Evolutionary conservation across 2,797 vertebrate species (phyloP), one percentile per base, ranked within the genome.

Genomic region (Gymnothorax javanicus): DNA sequence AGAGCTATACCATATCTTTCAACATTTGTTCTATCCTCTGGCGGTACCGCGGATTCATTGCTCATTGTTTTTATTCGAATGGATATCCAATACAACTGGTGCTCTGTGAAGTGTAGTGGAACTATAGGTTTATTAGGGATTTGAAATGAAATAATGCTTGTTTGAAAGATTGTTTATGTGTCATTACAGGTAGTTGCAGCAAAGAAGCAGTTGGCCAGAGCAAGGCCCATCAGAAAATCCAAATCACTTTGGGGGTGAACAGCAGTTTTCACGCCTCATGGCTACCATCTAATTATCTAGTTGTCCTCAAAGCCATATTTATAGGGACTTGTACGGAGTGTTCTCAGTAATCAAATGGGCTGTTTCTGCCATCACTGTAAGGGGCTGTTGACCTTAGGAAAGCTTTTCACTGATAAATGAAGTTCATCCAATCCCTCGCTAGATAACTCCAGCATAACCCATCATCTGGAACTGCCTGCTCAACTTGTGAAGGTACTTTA

Each of bases 361-460:
- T 81, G 77, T 56, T 81, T 54, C 52, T 52, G 23, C 77, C 50
- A 81, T 54, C 77, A 50, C 4, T 20, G 73, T 20, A 50, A 77
- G 57, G 56, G 54, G 56, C 54, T 58, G 54, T 59, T 84, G 86
- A 89, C 84, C 88, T 90, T 86, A 81, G 60, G 60, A 83, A 62
- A 69, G 79, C 59, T 71, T 81, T 71, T 67, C 23, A 58, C 43
- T 84, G 57, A 87, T 87, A 84, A 85, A 87, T 86, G 69, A 87
- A 77, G 82, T 85, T 85, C 33, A 56, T 62, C 87, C 73, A 62
- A 52, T 9, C 52, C 82, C 71, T 57, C 67, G 43, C 23, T n/a
- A 17, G 43, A 62, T 33, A 60, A 27, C 60, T 73, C 23, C 58
- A 33, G 54, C 25, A 23, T 60, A 50, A 83, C 67, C 79, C 60